Base-by-base conservation (phyloP, 1,140 invertebrate genomes). In the Listronotus oregonensis region DNA sequence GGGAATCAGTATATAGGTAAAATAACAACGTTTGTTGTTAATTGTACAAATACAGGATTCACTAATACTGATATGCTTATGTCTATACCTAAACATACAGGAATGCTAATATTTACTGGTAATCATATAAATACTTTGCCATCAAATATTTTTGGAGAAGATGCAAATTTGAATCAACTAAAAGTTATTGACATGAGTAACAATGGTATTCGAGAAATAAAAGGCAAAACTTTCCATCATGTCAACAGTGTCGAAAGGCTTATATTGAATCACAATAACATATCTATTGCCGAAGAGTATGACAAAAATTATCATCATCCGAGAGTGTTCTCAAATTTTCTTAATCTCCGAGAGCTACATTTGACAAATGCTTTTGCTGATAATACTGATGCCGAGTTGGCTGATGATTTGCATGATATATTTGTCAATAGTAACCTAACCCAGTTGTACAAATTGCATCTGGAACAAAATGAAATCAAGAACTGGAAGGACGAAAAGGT, bases 391-490 rank as follows among this genome's bases (percentile, higher is more conserved):
- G 83, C 82, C 18, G 82, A 85, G 54, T 74, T 89, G 44, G 86
- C 87, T 40, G 80, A 84, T 56, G 85, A 87, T 71, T 79, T 93
- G 27, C 87, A 89, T 68, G 85, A 89, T 69, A 90, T 92, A 56
- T 92, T 93, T 73, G 81, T 86, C 0, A 86, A 88, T 40, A 89
- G 88, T 64, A 86, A 88, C 73, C 73, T 92, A 47, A 85, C 81
- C 2, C 84, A 84, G 55, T 75, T 93, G 59, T 83, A 84, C 60
- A 91, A 91, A 71, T 75, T 93, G 0, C 90, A 92, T 79, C 75
- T 93, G 56, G 90, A 92, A 74, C 89, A 91, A 73, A 93, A 93
- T 74, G 87, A 91, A 76, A 91, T 93, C 51, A 84, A 80, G 1
- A 80, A 82, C 52, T 89, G 91, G 66, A 82, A 82, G 57, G 87